Base-by-base conservation (phyloP, 2,888 invertebrate species). In the Monochamus alternatus region DNA sequence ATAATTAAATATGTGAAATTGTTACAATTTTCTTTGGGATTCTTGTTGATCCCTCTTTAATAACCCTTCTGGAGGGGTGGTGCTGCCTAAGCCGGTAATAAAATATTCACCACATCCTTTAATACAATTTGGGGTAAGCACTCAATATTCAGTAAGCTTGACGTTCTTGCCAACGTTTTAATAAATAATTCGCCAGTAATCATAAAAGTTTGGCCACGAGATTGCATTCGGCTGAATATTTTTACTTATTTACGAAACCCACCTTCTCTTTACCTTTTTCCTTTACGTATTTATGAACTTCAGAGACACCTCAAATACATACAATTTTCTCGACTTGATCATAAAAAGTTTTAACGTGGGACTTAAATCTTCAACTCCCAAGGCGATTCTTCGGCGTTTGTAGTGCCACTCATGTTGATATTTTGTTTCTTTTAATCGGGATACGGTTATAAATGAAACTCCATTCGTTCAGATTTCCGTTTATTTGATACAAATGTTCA, bases 401-500 rank as follows among this genome's bases (percentile, higher is more conserved):
- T 22, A 22, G 22, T 22, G 22, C 22, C 22, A 22, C 22, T 22
- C 22, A 1, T 0, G 22, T 22, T 22, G 22, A 22, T 22, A 31
- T 60, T 31, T 31, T 31, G 9, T 31, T 62, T 12, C 3, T 9
- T 22, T 14, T 14, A n/a, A n/a, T n/a, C n/a, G 60, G 5, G 3
- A 9, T 1, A 32, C 3, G 5, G 38, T 22, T 22, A 32, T 4
- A 60, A 60, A 64, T 44, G 43, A 64, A 64, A 66, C 32, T 66
- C 52, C 3, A 2, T 4, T 2, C 1, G 12, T 66, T 38, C n/a
- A 55, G n/a, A 60, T 60, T 69, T 69, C 32, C 44, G 43, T 70
- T 76, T 75, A 76, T 78, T 78, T 78, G 14, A 73, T 78, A 75
- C 76, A 78, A 78, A 78, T 78, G 63, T 32, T 65, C 72, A 60